A percentile compares a stretch with the other conserved stretches of the same genome.
Evolutionary conservation across 2,888 invertebrate species (phyloP).

Genomic region (Epiblema foenella): DNA sequence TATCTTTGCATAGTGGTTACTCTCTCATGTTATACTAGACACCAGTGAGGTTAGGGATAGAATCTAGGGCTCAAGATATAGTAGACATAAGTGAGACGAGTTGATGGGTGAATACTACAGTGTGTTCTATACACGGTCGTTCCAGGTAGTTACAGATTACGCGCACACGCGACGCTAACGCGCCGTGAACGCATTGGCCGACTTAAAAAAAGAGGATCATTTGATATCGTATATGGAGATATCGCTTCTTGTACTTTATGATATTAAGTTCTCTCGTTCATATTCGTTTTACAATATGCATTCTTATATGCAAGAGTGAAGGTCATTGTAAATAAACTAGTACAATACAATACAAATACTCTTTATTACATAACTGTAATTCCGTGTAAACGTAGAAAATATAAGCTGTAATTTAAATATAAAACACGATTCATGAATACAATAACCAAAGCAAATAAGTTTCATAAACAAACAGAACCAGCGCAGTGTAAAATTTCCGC

Average conservation of each 20-base stretch:
- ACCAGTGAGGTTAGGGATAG: too few species aligned
- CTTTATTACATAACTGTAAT: too few species aligned
- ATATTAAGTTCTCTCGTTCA: too few species aligned
- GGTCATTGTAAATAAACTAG: too few species aligned
- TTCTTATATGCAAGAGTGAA: neutral
- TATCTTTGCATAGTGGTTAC: too few species aligned
- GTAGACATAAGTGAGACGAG: neutral
- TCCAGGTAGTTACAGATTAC: slow-evolving; percentile 70
- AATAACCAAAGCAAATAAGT: slow-evolving; percentile 1
- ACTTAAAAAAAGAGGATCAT: slow-evolving; percentile 3
- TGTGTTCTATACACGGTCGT: slow-evolving; percentile 47
- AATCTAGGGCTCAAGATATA: neutral
- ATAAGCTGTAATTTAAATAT: neutral
- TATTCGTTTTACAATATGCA: neutral
- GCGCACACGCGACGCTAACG: slow-evolving; percentile 56
- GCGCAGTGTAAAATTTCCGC: neutral
- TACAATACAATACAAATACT: too few species aligned
- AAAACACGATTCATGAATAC: neutral
- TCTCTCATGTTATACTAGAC: too few species aligned
- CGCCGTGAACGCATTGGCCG: slow-evolving; percentile 59
- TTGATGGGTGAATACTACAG: neutral
- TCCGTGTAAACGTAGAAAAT: too few species aligned
- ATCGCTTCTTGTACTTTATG: neutral
- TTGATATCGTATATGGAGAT: neutral
- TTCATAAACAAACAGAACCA: slow-evolving; percentile 12